Base-by-base conservation (phyloP, 2,113 vertebrate species). In the Isichthys henryi region DNA sequence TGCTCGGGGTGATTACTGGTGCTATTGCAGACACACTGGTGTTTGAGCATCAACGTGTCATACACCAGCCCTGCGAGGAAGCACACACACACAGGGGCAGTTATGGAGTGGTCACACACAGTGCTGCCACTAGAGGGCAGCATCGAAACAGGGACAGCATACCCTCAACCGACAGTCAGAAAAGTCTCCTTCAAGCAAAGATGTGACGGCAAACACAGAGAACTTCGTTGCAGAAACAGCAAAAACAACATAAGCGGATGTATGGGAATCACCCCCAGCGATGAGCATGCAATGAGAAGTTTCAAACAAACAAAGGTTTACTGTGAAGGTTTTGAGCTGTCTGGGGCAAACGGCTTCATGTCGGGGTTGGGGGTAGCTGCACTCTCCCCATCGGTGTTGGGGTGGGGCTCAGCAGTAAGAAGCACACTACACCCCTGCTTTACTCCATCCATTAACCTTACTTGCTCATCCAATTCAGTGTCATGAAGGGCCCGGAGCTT, bases 11-110 rank as follows among this genome's bases (percentile, higher is more conserved):
- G 98, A 92, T 95, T 98, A 92, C 97, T 98, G 48, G 96, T 98
- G 94, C 97, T 98, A 0, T 98, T 98, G 53, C 98, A 99, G 91
- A 97, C 94, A 39, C 98, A 99, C 94, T 99, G 98, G 93, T 99
- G 98, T 93, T 99, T 99, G 94, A 98, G 96, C 98, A 99, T 99
- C 93, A 99, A 92, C 0, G 97, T 97, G 94, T 99, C 98, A 0
- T 99, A 99, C 15, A 99, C 98, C 1, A 99, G 97, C 91, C 98
- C 98, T 99, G 95, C 0, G 17, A 35, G 50, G 3, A 50, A 23
- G 56, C 80, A 62, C 50, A 48, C 88, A 27, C 80, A 89, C 52
- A 31, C 66, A 77, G 11, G 39, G 19, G 35, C 46, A 82, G 35
- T 53, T 48, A 21, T 21, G 27, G 13, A 27, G 86, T 35, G 53